Evolutionary conservation across 2,113 vertebrate genomes (phyloP).

Genomic region (Saguinus imperator): DNA sequence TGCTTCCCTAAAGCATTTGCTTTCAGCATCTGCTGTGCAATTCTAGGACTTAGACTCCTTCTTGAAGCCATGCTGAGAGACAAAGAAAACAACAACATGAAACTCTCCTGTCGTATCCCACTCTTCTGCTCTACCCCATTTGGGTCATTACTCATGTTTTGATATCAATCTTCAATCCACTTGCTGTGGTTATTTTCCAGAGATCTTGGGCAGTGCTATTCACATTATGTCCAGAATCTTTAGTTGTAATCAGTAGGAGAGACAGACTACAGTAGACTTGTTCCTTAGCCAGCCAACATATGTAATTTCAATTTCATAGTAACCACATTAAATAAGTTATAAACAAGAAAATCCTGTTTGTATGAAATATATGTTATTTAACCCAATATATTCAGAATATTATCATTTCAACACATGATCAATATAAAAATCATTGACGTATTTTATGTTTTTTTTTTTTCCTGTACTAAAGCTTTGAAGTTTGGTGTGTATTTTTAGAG

Average conservation of each 20-base stretch:
- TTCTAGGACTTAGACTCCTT: not conserved
- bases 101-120: not conserved
- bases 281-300: not conserved
- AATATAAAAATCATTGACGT: not conserved
- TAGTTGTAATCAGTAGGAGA: not conserved
- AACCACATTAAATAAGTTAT: not conserved
- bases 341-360: not conserved
- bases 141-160: not conserved
- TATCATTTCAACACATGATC: not conserved
- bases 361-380: conserved; percentile 1
- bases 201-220: not conserved
- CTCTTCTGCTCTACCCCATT: not conserved
- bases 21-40: not conserved
- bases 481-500: not conserved
- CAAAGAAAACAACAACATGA: not conserved
- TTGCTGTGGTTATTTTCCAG: not conserved
- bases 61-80: not conserved
- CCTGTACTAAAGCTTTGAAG: not conserved
- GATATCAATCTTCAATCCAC: not conserved
- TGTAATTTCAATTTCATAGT: not conserved
- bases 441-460: not conserved
- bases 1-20: not conserved
- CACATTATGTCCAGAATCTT: not conserved
- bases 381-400: not conserved
- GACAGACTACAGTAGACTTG: not conserved